These are phyloP conservation scores for Vanessa cardui DNA, from an alignment of 2,888 invertebrate genomes.

Conservation along the genomic window DNA sequence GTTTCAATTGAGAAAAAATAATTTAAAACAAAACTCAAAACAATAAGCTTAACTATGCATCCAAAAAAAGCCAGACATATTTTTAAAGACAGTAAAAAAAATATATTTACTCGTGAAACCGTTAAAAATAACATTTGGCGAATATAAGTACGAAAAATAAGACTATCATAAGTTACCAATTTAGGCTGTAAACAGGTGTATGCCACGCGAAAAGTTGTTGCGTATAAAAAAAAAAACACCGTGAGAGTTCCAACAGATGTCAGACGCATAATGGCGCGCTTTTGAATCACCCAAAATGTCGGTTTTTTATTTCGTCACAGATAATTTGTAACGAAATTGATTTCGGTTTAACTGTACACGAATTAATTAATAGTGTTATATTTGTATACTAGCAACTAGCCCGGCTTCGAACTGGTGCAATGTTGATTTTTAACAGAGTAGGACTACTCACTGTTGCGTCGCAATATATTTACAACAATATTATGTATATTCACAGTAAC, in stretches of 20 bases:
- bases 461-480: too few relatives aligned
- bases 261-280: slow-evolving; percentile 21
- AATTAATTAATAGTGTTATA: background rate
- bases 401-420: too few relatives aligned
- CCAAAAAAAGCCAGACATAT: too few relatives aligned
- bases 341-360: background rate
- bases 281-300: slow-evolving; percentile 2
- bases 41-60: too few relatives aligned
- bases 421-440: too few relatives aligned
- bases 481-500: too few relatives aligned
- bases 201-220: slow-evolving; percentile 12
- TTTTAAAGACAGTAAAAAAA: too few relatives aligned
- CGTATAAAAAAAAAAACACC: slow-evolving; percentile 22
- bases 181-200: slow-evolving; percentile 29
- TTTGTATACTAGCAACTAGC: background rate
- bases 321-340: background rate
- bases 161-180: background rate
- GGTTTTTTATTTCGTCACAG: slow-evolving; percentile 15
- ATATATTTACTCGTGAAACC: background rate
- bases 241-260: slow-evolving; percentile 39
- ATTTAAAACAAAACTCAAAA: too few relatives aligned
- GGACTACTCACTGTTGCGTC: too few relatives aligned
- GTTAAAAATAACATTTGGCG: background rate
- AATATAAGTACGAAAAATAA: slow-evolving; percentile 7
- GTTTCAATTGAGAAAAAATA: too few relatives aligned